phyloP scores from a whole-genome alignment of 2,797 vertebrate genomes.

The Syngnathus rostellatus region DNA sequence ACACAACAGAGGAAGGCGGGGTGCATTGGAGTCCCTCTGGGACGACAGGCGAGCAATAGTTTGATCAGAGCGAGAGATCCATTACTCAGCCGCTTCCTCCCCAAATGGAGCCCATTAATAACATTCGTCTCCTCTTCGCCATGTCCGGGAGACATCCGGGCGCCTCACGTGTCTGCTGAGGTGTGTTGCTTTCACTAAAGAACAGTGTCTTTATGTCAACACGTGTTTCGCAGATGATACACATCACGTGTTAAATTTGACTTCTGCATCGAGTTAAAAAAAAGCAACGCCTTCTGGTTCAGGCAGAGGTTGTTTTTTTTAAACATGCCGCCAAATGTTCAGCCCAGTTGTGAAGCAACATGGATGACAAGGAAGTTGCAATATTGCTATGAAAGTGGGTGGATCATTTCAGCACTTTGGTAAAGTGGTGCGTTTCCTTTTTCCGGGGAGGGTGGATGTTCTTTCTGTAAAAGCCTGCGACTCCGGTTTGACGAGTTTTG shows the following conservation, averaged over 20 bases:
- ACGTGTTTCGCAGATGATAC: not conserved
- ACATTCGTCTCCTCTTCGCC: slow-evolving; percentile 2
- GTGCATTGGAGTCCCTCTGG: slow-evolving; percentile 9
- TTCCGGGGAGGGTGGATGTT: not conserved
- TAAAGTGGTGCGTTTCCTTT: not conserved
- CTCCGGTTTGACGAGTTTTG: not conserved
- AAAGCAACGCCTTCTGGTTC: no score
- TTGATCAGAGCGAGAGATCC: slow-evolving; percentile 23
- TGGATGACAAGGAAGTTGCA: not conserved
- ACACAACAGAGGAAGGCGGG: slow-evolving; percentile 6
- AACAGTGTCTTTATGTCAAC: not conserved
- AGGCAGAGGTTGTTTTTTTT: no score
- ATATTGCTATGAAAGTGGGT: not conserved
- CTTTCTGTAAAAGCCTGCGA: not conserved
- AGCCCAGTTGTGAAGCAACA: not conserved
- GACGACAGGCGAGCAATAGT: slow-evolving; percentile 19
- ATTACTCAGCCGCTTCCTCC: slow-evolving; percentile 59
- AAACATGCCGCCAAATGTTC: no score
- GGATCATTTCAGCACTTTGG: not conserved
- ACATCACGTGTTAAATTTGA: no score
- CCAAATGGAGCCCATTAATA: slow-evolving; percentile 61
- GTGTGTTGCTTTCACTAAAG: not conserved
- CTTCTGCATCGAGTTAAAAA: no score
- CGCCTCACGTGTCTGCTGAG: not conserved
- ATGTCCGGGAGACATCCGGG: not conserved